Conservation (phyloP, 2,797 vertebrate species). For the Silurus lanzhouensis region DNA sequence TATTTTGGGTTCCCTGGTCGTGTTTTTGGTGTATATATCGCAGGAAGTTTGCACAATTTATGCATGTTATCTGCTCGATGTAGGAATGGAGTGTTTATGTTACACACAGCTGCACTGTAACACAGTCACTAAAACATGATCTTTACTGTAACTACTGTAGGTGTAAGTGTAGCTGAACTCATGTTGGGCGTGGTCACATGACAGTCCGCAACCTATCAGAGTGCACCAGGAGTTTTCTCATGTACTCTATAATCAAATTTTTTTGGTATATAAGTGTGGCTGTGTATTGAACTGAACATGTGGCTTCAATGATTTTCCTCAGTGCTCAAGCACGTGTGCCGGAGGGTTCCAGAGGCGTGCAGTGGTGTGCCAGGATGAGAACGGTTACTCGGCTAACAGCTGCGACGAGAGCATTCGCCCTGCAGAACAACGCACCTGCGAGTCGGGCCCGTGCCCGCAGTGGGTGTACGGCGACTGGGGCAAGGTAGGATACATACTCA, state of each 20-base stretch:
- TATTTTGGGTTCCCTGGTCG: slow-evolving; percentile 21
- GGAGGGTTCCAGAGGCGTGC: slow-evolving; percentile 96
- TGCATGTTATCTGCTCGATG: neutral
- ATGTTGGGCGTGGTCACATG: neutral
- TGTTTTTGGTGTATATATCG: neutral
- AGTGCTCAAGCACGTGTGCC: slow-evolving; percentile 98
- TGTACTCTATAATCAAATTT: neutral
- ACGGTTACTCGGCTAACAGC: slow-evolving; percentile 86
- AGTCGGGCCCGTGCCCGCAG: slow-evolving; percentile 94
- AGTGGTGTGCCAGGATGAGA: slow-evolving; percentile 97
- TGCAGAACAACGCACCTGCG: slow-evolving; percentile 88
- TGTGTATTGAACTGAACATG: neutral
- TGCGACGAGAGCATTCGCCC: slow-evolving; percentile 90
- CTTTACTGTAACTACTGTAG: neutral
- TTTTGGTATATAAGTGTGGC: neutral
- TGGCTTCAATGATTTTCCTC: slow-evolving; percentile 39
- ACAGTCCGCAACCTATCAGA: neutral
- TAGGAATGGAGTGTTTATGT: neutral
- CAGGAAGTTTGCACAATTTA: neutral
- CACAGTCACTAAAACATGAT: neutral
- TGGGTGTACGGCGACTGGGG: slow-evolving; percentile 96
- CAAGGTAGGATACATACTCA: slow-evolving; percentile 79
- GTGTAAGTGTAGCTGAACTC: neutral
- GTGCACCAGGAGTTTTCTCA: too few relatives aligned
- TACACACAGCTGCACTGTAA: neutral